These are phyloP conservation scores for Latrodectus geometricus DNA, from an alignment of 1,140 invertebrate species.

Conservation along the genomic window DNA sequence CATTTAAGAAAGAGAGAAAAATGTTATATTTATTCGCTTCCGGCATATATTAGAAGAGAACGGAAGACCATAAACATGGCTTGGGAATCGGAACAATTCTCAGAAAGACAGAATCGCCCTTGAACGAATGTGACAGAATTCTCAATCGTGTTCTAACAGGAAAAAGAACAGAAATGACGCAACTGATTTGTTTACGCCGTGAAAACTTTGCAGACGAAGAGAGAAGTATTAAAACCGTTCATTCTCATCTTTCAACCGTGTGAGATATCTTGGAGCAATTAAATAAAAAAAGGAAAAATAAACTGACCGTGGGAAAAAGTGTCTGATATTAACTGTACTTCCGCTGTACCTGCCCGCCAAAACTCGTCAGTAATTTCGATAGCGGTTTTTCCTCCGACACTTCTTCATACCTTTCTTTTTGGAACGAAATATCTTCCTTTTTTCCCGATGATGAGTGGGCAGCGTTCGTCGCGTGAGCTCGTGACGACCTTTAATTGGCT, in stretches of 20 bases:
- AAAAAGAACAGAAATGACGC: not conserved
- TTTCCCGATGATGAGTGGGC: not conserved
- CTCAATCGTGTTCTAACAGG: not conserved
- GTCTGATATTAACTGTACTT: not conserved
- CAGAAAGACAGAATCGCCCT: not conserved
- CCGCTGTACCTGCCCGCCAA: not conserved
- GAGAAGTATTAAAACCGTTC: not conserved
- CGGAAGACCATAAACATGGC: too few relatives aligned
- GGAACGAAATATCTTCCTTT: not conserved
- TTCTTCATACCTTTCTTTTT: not conserved
- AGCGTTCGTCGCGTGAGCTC: not conserved
- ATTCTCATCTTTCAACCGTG: not conserved
- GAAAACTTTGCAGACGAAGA: not conserved
- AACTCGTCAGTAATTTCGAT: not conserved
- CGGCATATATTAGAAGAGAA: too few relatives aligned
- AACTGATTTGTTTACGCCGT: not conserved
- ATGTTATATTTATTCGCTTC: too few relatives aligned
- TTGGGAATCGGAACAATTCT: too few relatives aligned
- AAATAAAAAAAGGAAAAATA: not conserved
- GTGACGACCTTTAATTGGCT: constrained; percentile 28
- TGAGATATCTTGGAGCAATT: not conserved
- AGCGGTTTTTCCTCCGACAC: not conserved
- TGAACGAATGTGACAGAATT: not conserved
- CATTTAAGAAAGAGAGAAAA: too few relatives aligned
- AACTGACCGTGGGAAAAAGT: constrained; percentile 10